These are phyloP conservation scores for Papilio helenus DNA, from an alignment of 1,140 invertebrate genomes.

Conservation along the genomic window DNA sequence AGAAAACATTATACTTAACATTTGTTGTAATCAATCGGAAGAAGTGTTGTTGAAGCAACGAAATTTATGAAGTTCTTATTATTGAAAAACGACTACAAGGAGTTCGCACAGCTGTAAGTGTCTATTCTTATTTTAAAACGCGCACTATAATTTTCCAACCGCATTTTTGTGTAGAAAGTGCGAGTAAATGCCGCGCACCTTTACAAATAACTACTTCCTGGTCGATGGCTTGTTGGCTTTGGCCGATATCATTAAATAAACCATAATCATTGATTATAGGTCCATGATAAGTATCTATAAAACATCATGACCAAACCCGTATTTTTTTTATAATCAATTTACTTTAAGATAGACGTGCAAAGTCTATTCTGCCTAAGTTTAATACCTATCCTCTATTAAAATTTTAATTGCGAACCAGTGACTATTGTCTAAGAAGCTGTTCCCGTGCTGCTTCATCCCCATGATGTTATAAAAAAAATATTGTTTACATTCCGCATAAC, in stretches of 20 bases:
- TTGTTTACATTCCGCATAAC: too few species aligned
- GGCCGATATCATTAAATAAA: not conserved
- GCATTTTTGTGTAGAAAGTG: slow-evolving; percentile 76
- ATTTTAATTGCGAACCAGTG: not conserved
- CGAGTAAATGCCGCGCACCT: slow-evolving; percentile 62
- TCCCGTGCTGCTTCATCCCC: too few species aligned
- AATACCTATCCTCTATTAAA: not conserved
- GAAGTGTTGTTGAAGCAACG: too few species aligned
- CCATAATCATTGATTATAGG: not conserved
- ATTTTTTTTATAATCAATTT: not conserved
- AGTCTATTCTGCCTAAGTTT: not conserved
- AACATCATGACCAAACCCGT: too few species aligned
- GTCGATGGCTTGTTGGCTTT: slow-evolving; percentile 16
- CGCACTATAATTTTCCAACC: slow-evolving; percentile 53
- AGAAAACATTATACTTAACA: not conserved
- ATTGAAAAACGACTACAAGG: not conserved
- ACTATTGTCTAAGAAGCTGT: not conserved
- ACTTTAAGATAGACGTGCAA: not conserved
- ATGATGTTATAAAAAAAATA: too few species aligned
- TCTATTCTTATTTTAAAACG: slow-evolving; percentile 20
- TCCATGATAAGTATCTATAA: not conserved
- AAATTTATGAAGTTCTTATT: too few species aligned
- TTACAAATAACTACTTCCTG: slow-evolving; percentile 42
- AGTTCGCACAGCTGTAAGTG: not conserved
- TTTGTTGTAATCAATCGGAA: not conserved